phyloP scores from a whole-genome alignment of 2,797 vertebrate genomes.

The Tarsius wallacei region DNA sequence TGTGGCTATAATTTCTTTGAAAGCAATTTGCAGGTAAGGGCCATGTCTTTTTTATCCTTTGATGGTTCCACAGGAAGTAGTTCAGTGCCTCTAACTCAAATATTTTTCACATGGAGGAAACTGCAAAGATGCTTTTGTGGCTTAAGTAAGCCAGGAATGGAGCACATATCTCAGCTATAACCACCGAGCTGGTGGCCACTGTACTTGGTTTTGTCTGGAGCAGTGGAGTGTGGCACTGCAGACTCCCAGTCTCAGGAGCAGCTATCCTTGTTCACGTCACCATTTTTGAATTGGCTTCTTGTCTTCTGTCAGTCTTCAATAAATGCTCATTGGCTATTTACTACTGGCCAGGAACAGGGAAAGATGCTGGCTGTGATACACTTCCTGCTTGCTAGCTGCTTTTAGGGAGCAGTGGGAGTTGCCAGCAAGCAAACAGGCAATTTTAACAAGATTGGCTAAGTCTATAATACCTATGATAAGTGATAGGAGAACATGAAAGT shows the following conservation, averaged over 20 bases:
- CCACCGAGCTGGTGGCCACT: no score
- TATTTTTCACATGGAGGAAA: not conserved
- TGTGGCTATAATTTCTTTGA: not conserved
- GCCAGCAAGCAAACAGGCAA: not conserved
- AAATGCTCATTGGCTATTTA: not conserved
- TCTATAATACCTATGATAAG: no score
- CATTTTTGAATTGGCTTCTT: not conserved
- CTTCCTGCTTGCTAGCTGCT: not conserved
- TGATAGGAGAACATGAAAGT: not conserved
- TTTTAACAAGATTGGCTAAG: not conserved
- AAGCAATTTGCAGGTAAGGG: not conserved
- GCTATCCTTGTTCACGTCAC: not conserved
- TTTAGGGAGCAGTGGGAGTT: no score
- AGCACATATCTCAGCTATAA: not conserved
- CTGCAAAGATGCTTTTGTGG: not conserved
- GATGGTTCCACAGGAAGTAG: not conserved
- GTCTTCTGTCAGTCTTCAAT: not conserved
- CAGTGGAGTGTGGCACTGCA: no score
- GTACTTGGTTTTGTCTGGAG: not conserved
- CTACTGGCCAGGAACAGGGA: not conserved
- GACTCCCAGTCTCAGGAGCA: not conserved
- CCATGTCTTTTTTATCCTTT: not conserved
- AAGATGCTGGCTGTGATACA: not conserved
- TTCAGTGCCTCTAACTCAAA: not conserved
- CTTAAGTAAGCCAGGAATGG: not conserved